Evolutionary conservation across 2,113 vertebrate genomes (phyloP), one percentile per base, ranked within the genome.

Genomic region (Zingel zingel): DNA sequence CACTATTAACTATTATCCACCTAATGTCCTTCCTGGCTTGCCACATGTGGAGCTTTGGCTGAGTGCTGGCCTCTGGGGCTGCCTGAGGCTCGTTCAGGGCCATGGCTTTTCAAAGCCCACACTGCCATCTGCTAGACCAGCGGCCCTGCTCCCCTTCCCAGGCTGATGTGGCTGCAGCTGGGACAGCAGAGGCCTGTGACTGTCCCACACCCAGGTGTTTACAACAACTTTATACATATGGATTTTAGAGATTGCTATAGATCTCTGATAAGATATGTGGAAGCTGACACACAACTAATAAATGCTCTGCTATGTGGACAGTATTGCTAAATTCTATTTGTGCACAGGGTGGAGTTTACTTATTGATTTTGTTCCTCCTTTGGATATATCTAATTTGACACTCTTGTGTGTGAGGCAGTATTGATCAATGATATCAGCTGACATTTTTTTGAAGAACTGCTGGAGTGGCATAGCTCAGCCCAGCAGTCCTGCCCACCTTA

Each of bases 1-100:
- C 87, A 91, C 91, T 89, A 96, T 96, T 96, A 96, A 96, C 93
- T 91, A 93, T 94, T 93, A 94, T 86, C 93, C 85, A 92, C 92
- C 93, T 95, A 93, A 95, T 94, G 92, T 93, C 92, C 87, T 90
- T 89, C 84, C 89, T 92, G 91, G 91, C 85, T 88, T 86, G 85
- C 90, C 93, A 89, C 92, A 93, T 92, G 92, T 91, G 90, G 80
- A 86, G 92, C 79, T 86, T 68, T 89, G 92, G 90, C 91, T 88
- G 81, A 66, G 85, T 70, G 77, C 66, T 59, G 87, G 90, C 92
- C 92, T 92, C 84, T 87, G 91, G 91, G 92, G 93, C 83, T 89
- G 94, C 95, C 94, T 79, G 86, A 81, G 94, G 95, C 94, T 83
- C 3, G 90, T 95, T 94, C 86, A 88, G 91, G 92, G 93, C 94